These are phyloP conservation scores for Xestia sexstrigata DNA, from an alignment of 2,888 invertebrate genomes.

Conservation along the genomic window DNA sequence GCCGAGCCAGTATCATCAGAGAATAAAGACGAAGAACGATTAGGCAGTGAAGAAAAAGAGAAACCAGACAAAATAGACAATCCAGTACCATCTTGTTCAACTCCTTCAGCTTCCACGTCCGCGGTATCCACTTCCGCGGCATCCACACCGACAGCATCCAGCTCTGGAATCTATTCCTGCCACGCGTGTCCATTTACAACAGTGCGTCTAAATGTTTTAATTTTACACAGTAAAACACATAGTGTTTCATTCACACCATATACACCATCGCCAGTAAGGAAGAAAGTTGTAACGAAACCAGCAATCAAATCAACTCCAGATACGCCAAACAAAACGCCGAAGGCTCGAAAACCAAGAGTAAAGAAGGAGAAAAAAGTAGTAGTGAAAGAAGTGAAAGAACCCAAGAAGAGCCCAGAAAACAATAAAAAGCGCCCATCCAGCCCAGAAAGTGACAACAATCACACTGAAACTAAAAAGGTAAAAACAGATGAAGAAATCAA, in stretches of 20 bases:
- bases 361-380: constrained; percentile 76
- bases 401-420: constrained; percentile 80
- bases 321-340: constrained; percentile 75
- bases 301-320: constrained; percentile 68
- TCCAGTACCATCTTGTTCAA: constrained; percentile 60
- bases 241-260: constrained; percentile 88
- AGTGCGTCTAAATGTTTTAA: constrained; percentile 93
- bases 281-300: constrained; percentile 77
- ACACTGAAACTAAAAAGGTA: constrained; percentile 84
- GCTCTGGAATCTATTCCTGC: constrained; percentile 90
- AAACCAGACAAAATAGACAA: constrained; percentile 62
- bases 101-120: constrained; percentile 69
- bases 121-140: constrained; percentile 62
- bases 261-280: constrained; percentile 84
- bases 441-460: constrained; percentile 76
- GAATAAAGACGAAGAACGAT: constrained; percentile 37
- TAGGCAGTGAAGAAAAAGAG: constrained; percentile 47
- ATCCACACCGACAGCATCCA: constrained; percentile 74
- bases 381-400: constrained; percentile 74
- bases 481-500: constrained; percentile 92
- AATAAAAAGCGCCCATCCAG: constrained; percentile 81
- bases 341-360: constrained; percentile 76
- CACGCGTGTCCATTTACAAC: constrained; percentile 92
- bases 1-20: constrained; percentile 55
- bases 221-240: constrained; percentile 94